A percentile compares a stretch with the other conserved stretches of the same genome.
phyloP scores from a whole-genome alignment of 2,797 vertebrate species.

The Notoglanidium macrostoma region DNA sequence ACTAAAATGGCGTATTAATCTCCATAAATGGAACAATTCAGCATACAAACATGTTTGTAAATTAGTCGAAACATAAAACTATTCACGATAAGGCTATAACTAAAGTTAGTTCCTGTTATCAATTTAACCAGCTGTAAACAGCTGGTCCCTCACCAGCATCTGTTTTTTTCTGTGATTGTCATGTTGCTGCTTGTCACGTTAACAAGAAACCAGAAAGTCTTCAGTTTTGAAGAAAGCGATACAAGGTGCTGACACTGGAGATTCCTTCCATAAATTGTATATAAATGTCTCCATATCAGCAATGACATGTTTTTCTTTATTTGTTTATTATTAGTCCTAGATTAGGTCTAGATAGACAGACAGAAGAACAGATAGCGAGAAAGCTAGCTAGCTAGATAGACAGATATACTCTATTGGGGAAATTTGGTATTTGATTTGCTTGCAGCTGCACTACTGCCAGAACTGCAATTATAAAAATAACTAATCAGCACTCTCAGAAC shows the following conservation, averaged over 20 bases:
- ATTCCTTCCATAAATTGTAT: not conserved
- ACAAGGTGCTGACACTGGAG: not conserved
- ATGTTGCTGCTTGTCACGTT: not conserved
- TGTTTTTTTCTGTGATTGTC: not conserved
- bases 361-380: not conserved
- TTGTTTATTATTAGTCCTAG: not conserved
- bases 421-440: too few species aligned
- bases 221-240: not conserved
- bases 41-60: not conserved
- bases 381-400: not conserved
- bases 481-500: not conserved
- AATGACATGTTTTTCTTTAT: not conserved
- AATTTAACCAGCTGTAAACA: not conserved
- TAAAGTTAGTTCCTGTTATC: not conserved
- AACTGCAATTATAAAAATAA: too few species aligned
- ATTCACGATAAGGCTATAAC: not conserved
- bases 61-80: not conserved
- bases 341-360: not conserved
- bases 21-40: not conserved
- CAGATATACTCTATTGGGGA: too few species aligned
- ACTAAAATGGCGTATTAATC: not conserved
- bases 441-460: too few species aligned
- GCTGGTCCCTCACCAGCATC: not conserved
- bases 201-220: not conserved
- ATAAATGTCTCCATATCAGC: not conserved